These are phyloP conservation scores for Plagodis pulveraria DNA, from an alignment of 2,888 invertebrate genomes.

Conservation along the genomic window DNA sequence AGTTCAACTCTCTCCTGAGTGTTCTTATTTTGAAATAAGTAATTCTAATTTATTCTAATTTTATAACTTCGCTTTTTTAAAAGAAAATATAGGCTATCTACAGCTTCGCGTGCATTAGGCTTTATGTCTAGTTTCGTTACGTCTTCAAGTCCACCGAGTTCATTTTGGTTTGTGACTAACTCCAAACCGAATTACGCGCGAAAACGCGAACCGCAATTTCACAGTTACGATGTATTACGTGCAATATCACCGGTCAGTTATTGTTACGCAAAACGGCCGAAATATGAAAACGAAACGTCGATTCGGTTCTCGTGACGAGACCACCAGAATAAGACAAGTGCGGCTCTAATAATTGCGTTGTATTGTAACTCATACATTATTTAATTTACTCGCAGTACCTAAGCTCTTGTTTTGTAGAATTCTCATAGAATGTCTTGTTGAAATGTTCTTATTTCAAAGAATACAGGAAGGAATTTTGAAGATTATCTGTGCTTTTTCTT, in stretches of 20 bases:
- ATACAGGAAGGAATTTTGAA: too few species aligned
- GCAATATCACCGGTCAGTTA: constrained; percentile 40
- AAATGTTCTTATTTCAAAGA: background rate
- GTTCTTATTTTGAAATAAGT: too few species aligned
- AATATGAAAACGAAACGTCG: constrained; percentile 61
- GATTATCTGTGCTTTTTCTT: too few species aligned
- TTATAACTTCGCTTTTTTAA: too few species aligned
- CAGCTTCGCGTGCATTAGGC: too few species aligned
- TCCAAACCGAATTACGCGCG: constrained; percentile 10
- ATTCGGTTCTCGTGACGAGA: constrained; percentile 63
- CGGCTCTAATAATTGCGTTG: constrained; percentile 46
- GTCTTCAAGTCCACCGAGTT: too few species aligned
- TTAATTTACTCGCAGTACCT: constrained; percentile 9
- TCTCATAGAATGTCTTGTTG: background rate
- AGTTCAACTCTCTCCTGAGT: too few species aligned
- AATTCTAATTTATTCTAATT: too few species aligned
- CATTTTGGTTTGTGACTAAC: background rate
- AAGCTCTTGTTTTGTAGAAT: background rate
- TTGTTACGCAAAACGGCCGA: constrained; percentile 62
- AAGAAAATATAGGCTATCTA: too few species aligned
- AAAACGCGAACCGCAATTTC: constrained; percentile 19
- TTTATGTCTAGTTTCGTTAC: too few species aligned
- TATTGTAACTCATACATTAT: constrained; percentile 2
- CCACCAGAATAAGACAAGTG: constrained; percentile 65
- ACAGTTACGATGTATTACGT: constrained; percentile 29